A percentile compares a stretch with the other conserved stretches of the same genome.
Evolutionary conservation across 2,888 invertebrate genomes (phyloP).

Genomic region (Isoperla grammatica): DNA sequence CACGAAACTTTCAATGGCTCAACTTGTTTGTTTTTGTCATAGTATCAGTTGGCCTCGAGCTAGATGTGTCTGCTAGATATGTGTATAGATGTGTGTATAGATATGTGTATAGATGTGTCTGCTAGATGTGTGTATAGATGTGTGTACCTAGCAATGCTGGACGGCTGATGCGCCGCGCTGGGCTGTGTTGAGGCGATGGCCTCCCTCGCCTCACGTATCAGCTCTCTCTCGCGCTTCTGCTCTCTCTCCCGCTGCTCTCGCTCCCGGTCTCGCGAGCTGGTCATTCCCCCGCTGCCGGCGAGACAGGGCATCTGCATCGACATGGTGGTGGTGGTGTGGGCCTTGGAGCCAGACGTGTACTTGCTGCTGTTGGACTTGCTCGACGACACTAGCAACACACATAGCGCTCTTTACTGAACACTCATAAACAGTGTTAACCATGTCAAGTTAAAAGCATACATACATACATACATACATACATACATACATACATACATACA

Average conservation of each 20-base stretch:
- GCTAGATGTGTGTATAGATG: too few relatives aligned
- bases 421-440: too few relatives aligned
- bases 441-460: too few relatives aligned
- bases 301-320: conserved; percentile 20
- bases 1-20: too few relatives aligned
- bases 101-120: too few relatives aligned
- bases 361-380: conserved; percentile 22
- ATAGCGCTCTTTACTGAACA: not conserved
- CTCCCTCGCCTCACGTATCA: conserved; percentile 7
- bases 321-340: conserved; percentile 19
- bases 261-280: conserved; percentile 18
- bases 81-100: too few relatives aligned
- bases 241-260: conserved; percentile 20
- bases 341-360: conserved; percentile 18
- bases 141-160: conserved; percentile 32
- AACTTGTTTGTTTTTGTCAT: too few relatives aligned
- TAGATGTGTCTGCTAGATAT: too few relatives aligned
- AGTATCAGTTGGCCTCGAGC: too few relatives aligned
- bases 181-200: conserved; percentile 8
- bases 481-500: too few relatives aligned
- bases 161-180: conserved; percentile 23
- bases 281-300: conserved; percentile 4
- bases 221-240: conserved; percentile 22
- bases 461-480: too few relatives aligned
- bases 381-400: conserved; percentile 20